Evolutionary conservation across 2,797 vertebrate species (phyloP), one percentile per base, ranked within the genome.

Genomic region (Notolepis coatsorum): DNA sequence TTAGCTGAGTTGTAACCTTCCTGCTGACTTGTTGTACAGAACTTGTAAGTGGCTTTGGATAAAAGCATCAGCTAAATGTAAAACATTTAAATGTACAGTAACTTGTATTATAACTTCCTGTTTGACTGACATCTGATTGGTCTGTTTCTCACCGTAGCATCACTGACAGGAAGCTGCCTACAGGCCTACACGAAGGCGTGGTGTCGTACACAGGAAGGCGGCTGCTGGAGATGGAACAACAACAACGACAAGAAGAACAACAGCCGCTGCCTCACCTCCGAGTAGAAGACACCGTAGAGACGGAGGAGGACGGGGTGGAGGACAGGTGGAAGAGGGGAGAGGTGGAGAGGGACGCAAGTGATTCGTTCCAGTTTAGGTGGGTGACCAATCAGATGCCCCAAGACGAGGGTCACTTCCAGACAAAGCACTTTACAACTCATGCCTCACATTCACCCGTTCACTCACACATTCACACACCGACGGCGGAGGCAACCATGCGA

Each of bases 161-260:
- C 85, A 91, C 79, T 4, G 95, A 96, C 80, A 91, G 81, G 76
- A 90, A 90, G 61, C 64, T 91, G 35, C 55, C 85, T 0, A 38
- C 88, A 0, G 77, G 77, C 0, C 73, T 86, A 0, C 79, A 89
- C 77, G 90, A 89, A 4, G 52, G 64, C 0, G 75, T 79, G 30
- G 71, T 84, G 3, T 70, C 88, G 2, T 89, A 78, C 0, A 77
- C 88, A 0, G 91, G 88, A 12, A 88, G 95, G 4, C 93, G 83
- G n/a, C 89, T 96, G 59, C 86, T 96, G 75, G 91, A 90, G 56
- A 89, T 95, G 2, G 84, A 92, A 1, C 83, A 75, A 0, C 78
- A 62, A 0, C 67, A 67, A 17, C 45, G 39, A 0, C 42, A 65
- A 41, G 7, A 56, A 17, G 7, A 58, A 4, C 55, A 30, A 5